Evolutionary conservation across 2,888 invertebrate genomes (phyloP), one percentile per base, ranked within the genome.

Genomic region (Laothoe populi): DNA sequence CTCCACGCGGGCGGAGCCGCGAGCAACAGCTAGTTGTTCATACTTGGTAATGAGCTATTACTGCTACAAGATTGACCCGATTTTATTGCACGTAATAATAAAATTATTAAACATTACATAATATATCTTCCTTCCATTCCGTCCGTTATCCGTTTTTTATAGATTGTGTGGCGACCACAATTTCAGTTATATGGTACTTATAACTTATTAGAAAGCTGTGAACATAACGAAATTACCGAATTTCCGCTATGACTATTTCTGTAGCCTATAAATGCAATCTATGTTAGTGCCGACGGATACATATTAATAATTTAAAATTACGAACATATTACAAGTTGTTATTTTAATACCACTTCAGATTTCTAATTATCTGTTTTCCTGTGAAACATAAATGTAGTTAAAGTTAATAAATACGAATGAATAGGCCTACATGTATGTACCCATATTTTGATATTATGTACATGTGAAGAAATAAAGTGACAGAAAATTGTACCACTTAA

Each of bases 351-450:
- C 26, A 24, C 7, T 26, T 31, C 7, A 31, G 49, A 26, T 49
- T 49, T 49, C 49, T 49, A 49, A 49, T 49, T n/a, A 16, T 26
- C 26, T 48, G 26, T 7, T n/a, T 24, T 48, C 48, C 49, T 49
- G 49, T 31, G 16, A n/a, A 49, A n/a, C 16, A 11, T 49, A 49
- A 11, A 24, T n/a, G 24, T n/a, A n/a, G 1, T 24, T 48, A n/a
- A 2, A 26, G n/a, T 48, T 46, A 45, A 19, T 24, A n/a, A 31
- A 31, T 8, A 4, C 5, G 8, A 49, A 31, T 49, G 26, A 48
- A 5, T 26, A 24, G 13, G 24, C 13, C 5, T n/a, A 24, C 13
- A 23, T 5, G 2, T 13, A 13, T 3, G 4, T 48, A n/a, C 10
- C 16, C 21, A 19, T 16, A 19, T 45, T 16, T n/a, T 49, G 11